Evolutionary conservation across 1,140 invertebrate genomes (phyloP), one percentile per base, ranked within the genome.

Genomic region (Diorhabda carinulata): DNA sequence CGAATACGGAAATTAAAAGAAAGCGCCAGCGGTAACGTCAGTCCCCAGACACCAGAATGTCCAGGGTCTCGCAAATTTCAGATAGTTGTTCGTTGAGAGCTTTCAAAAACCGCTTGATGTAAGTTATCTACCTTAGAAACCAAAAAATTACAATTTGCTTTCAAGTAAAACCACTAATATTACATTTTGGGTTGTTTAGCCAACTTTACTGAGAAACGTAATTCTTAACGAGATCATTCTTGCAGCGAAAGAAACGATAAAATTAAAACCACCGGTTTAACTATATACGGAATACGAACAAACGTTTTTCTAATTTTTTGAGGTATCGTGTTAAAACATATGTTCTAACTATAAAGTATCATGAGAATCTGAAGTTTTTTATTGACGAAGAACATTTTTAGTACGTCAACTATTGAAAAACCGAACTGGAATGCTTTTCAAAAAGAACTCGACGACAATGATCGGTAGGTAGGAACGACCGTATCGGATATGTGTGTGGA

Each of bases 381-480:
- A 52, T 52, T 52, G 6, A 6, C 3, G 6, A 6, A n/a, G 47
- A 52, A 52, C 47, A 52, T n/a, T 52, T 52, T 52, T 52, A 52
- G n/a, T 52, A 52, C n/a, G 3, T 52, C 47, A 52, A 52, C 47
- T 52, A 52, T 52, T 8, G 6, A 52, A 52, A 52, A 52, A 52
- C 47, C 47, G 47, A 52, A 52, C 47, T 52, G 47, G 47, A 52
- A 52, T 52, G 47, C 47, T 52, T 52, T 52, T 52, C 47, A n/a
- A 52, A 52, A 52, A 52, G 47, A 52, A 52, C 3, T 8, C 47
- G n/a, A 52, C 47, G 47, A n/a, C 4, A 6, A 52, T 52, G 6
- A 52, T 52, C 47, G n/a, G 47, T 52, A 52, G 6, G n/a, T 6
- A 8, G 47, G 6, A 52, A 52, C n/a, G 47, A 52, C 6, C 47